These are phyloP conservation scores for Hymenopus coronatus DNA, from an alignment of 2,888 invertebrate species.

Conservation along the genomic window DNA sequence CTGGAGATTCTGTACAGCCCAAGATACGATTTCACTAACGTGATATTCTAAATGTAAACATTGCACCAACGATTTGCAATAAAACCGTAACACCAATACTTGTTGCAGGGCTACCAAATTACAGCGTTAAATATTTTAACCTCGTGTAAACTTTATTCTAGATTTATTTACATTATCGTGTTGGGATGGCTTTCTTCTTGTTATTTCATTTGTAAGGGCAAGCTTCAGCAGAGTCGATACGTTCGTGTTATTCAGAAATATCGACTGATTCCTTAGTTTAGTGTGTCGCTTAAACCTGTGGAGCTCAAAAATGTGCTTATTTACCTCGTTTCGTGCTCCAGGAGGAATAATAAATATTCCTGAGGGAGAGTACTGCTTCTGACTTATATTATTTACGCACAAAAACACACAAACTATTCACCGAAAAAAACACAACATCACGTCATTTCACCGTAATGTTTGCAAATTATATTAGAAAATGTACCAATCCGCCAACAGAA, in stretches of 20 bases:
- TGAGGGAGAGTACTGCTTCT: neutral
- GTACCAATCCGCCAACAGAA: neutral
- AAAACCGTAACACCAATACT: neutral
- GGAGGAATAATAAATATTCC: neutral
- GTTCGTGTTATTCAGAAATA: neutral
- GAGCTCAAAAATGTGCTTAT: neutral
- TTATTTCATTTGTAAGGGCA: neutral
- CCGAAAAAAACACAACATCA: conserved; percentile 9
- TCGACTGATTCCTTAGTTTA: neutral
- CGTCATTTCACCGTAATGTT: conserved; percentile 5
- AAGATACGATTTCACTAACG: neutral
- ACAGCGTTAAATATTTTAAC: neutral
- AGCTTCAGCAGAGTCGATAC: neutral
- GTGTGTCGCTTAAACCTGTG: neutral
- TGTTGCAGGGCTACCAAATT: neutral
- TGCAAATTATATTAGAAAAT: conserved; percentile 2
- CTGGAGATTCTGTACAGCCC: neutral
- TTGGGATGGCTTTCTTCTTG: neutral
- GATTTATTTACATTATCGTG: neutral
- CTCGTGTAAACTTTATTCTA: neutral
- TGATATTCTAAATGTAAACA: neutral
- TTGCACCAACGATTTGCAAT: neutral
- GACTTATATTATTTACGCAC: neutral
- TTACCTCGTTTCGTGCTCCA: conserved; percentile 16
- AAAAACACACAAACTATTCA: neutral